Conservation (phyloP, 2,113 vertebrate genomes). For the Ochotona princeps region DNA sequence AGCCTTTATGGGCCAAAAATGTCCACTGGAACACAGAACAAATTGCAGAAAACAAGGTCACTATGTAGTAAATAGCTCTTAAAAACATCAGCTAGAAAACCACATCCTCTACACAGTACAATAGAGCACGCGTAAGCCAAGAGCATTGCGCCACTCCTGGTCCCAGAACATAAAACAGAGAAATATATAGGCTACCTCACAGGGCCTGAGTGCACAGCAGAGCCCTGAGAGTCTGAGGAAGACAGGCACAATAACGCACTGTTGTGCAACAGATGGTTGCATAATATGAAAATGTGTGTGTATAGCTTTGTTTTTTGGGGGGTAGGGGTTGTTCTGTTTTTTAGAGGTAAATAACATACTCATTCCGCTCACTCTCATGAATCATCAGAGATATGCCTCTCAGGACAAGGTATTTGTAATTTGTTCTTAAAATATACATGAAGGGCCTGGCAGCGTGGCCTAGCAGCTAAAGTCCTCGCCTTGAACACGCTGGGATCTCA, state of each 20-base stretch:
- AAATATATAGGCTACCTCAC: slow-evolving; percentile 46
- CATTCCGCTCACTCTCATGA: neutral
- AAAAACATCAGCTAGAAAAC: slow-evolving; percentile 58
- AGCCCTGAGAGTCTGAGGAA: slow-evolving; percentile 23
- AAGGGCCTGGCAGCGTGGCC: no score
- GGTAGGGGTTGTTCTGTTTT: neutral
- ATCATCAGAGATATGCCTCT: neutral
- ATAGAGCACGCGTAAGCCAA: slow-evolving; percentile 51
- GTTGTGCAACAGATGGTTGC: neutral
- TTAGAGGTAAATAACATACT: slow-evolving; percentile 27
- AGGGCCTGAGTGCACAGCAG: neutral
- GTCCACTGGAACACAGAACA: slow-evolving; percentile 59
- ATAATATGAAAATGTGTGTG: slow-evolving; percentile 21
- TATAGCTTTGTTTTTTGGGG: neutral
- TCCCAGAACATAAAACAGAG: slow-evolving; percentile 60
- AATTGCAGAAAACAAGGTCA: slow-evolving; percentile 64
- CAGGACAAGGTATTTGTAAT: neutral
- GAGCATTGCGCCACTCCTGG: slow-evolving; percentile 3
- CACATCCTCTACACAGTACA: slow-evolving; percentile 2
- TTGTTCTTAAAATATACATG: neutral
- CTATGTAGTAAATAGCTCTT: slow-evolving; percentile 56
- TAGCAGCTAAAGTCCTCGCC: no score
- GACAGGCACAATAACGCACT: neutral
- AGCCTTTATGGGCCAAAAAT: slow-evolving; percentile 62
- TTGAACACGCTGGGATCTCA: no score